Conservation (phyloP, 2,888 invertebrate species). For the Drosophila niveifrons region DNA sequence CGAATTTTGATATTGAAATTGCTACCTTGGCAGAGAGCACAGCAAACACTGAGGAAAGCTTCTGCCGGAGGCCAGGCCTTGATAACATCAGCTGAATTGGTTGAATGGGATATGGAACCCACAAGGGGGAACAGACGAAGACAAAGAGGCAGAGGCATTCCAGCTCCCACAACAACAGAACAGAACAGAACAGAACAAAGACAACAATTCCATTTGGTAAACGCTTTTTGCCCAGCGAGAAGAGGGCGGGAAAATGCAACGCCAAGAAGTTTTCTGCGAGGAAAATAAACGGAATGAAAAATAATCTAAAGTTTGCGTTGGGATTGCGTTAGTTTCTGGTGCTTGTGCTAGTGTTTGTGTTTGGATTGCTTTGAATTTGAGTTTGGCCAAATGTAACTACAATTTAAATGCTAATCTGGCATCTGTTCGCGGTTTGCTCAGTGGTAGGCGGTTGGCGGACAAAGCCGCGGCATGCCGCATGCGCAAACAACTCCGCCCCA, state of each 20-base stretch:
- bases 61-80: constrained; percentile 67
- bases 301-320: constrained; percentile 63
- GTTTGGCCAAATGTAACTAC: constrained; percentile 78
- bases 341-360: constrained; percentile 29
- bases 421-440: constrained; percentile 66
- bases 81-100: constrained; percentile 67
- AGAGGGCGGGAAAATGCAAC: constrained; percentile 58
- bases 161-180: constrained; percentile 60
- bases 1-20: constrained; percentile 79
- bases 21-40: constrained; percentile 67
- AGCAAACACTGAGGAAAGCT: constrained; percentile 65
- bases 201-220: constrained; percentile 80
- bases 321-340: constrained; percentile 41
- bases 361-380: constrained; percentile 48
- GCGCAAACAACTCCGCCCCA: constrained; percentile 72
- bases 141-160: constrained; percentile 10
- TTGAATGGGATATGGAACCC: constrained; percentile 22
- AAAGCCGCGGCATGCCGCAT: constrained; percentile 55
- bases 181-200: constrained; percentile 58
- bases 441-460: constrained; percentile 49
- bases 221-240: constrained; percentile 59
- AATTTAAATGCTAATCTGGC: constrained; percentile 80
- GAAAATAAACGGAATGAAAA: constrained; percentile 68
- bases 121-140: constrained; percentile 8
- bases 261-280: constrained; percentile 55